These are phyloP conservation scores for Delichon dasypus DNA, from an alignment of 2,797 vertebrate species.

Conservation along the genomic window DNA sequence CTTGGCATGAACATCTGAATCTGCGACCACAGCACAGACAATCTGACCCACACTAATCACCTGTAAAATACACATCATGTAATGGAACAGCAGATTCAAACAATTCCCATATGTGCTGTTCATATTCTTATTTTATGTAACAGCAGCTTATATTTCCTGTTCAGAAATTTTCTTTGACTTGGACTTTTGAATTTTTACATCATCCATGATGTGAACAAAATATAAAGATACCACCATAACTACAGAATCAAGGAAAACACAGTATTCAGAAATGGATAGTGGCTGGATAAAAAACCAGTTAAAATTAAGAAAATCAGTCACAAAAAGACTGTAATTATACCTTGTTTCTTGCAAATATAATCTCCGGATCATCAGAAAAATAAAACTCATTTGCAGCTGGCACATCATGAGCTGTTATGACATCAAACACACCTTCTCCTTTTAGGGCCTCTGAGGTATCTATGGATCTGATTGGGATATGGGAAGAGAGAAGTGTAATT, in stretches of 20 bases:
- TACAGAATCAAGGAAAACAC: not conserved
- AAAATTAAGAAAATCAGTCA: not conserved
- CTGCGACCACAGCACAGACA: conserved; percentile 75
- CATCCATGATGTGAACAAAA: not conserved
- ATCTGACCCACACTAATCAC: conserved; percentile 78
- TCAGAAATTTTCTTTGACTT: not conserved
- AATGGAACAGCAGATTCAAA: not conserved
- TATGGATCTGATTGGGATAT: conserved; percentile 74
- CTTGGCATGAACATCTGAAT: conserved; percentile 71
- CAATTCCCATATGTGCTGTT: not conserved
- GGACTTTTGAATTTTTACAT: not conserved
- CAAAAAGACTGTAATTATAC: conserved; percentile 5
- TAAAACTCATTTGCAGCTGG: conserved; percentile 80
- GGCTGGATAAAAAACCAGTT: not conserved
- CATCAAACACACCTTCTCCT: conserved; percentile 81
- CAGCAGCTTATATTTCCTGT: not conserved
- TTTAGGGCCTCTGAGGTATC: conserved; percentile 81
- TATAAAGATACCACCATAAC: not conserved
- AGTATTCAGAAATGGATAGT: not conserved
- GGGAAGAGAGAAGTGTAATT: not conserved
- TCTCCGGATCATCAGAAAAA: conserved; percentile 70
- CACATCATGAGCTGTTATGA: conserved; percentile 84
- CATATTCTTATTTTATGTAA: not conserved
- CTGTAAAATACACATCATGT: conserved; percentile 40
- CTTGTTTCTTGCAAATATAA: conserved; percentile 72